Conservation (phyloP, 1,140 invertebrate species). For the Cydia strobilella region DNA sequence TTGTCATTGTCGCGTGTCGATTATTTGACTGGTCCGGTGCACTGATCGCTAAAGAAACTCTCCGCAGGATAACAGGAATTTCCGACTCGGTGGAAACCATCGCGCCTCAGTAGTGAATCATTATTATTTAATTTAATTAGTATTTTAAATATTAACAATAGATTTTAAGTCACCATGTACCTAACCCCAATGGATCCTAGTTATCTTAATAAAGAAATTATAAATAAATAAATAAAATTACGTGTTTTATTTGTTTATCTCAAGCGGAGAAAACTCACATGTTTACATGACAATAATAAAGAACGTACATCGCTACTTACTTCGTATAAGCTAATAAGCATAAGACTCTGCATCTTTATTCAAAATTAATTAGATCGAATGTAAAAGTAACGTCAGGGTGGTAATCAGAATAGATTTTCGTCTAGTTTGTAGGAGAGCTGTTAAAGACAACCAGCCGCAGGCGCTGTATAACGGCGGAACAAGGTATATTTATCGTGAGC, state of each 20-base stretch:
- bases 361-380: slow-evolving; percentile 35
- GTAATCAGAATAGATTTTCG: slow-evolving; percentile 30
- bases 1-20: slow-evolving; percentile 52
- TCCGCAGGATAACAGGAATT: slow-evolving; percentile 73
- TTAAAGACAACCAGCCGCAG: slow-evolving; percentile 33
- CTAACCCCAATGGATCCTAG: too few species aligned
- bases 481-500: slow-evolving; percentile 64
- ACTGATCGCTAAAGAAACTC: slow-evolving; percentile 69
- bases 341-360: neutral
- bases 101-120: slow-evolving; percentile 67
- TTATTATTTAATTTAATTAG: too few species aligned
- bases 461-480: slow-evolving; percentile 43
- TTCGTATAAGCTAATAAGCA: neutral
- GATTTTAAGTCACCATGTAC: too few species aligned
- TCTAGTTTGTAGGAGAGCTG: slow-evolving; percentile 31
- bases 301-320: slow-evolving; percentile 22
- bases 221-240: too few species aligned
- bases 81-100: slow-evolving; percentile 74
- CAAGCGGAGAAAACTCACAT: slow-evolving; percentile 63
- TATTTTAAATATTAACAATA: too few species aligned
- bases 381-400: slow-evolving; percentile 36
- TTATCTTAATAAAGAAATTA: too few species aligned
- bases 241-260: slow-evolving; percentile 62
- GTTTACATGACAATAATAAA: slow-evolving; percentile 34
- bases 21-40: slow-evolving; percentile 46